These are phyloP conservation scores for Chelmon rostratus DNA, from an alignment of 2,797 vertebrate genomes.

Conservation along the genomic window DNA sequence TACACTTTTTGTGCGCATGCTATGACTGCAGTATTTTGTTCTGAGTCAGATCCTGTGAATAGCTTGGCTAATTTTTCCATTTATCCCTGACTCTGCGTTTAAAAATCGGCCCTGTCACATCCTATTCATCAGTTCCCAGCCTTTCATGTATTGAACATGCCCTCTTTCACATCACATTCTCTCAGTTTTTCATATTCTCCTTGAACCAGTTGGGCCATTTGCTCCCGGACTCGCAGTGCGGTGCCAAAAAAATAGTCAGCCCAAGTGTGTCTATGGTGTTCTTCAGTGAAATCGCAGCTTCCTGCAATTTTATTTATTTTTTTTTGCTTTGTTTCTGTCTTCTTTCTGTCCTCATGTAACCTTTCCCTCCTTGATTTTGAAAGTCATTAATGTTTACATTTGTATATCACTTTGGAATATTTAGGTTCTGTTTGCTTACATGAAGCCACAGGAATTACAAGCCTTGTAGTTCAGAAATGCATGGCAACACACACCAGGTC, in stretches of 20 bases:
- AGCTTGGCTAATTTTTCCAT: constrained; percentile 71
- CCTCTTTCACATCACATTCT: constrained; percentile 33
- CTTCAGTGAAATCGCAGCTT: not conserved
- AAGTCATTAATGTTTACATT: constrained; percentile 30
- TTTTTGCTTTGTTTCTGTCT: not conserved
- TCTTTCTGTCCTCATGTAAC: constrained; percentile 12
- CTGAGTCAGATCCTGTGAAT: constrained; percentile 75
- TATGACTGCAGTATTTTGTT: constrained; percentile 69
- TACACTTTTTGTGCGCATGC: constrained; percentile 40
- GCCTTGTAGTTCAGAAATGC: constrained; percentile 39
- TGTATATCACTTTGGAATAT: constrained; percentile 45
- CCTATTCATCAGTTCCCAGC: constrained; percentile 68
- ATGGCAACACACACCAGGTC: constrained; percentile 52
- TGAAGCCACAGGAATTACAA: constrained; percentile 34
- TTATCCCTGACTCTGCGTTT: constrained; percentile 73
- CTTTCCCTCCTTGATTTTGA: not conserved
- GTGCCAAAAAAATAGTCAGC: not conserved
- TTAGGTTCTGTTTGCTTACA: constrained; percentile 48
- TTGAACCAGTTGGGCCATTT: constrained; percentile 35
- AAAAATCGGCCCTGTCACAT: constrained; percentile 74
- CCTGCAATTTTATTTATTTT: not conserved
- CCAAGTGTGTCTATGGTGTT: not conserved
- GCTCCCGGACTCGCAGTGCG: not conserved
- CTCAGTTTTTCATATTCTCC: constrained; percentile 25
- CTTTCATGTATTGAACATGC: constrained; percentile 67